phyloP scores from a whole-genome alignment of 1,140 invertebrate genomes.

The Lepidotrigona ventralis region DNA sequence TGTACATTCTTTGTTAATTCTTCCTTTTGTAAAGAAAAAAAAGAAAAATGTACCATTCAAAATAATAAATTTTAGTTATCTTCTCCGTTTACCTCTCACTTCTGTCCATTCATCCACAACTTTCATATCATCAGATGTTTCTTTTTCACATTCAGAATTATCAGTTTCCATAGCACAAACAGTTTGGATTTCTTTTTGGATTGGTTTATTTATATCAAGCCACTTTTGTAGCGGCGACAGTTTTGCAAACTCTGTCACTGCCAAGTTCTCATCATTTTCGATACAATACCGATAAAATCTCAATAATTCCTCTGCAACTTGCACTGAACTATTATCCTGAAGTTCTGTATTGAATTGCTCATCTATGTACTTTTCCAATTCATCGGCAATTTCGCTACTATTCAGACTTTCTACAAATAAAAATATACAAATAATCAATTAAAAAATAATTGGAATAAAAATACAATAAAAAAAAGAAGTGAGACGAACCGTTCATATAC shows the following conservation, averaged over 20 bases:
- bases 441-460: neutral
- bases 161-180: neutral
- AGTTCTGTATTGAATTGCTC: constrained; percentile 69
- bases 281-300: constrained; percentile 67
- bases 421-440: constrained; percentile 12
- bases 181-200: constrained; percentile 12
- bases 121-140: constrained; percentile 47
- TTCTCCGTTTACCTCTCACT: constrained; percentile 62
- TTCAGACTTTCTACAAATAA: constrained; percentile 63
- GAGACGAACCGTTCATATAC: constrained; percentile 67
- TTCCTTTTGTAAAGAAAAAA: constrained; percentile 48
- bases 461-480: constrained; percentile 1
- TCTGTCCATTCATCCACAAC: constrained; percentile 61
- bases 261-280: constrained; percentile 52
- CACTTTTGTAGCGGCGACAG: constrained; percentile 69
- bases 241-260: constrained; percentile 65
- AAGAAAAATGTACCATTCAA: constrained; percentile 38
- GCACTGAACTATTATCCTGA: constrained; percentile 67
- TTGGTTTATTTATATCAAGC: constrained; percentile 53
- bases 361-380: constrained; percentile 72
- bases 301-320: constrained; percentile 72
- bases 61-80: constrained; percentile 48
- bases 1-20: constrained; percentile 21
- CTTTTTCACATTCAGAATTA: constrained; percentile 43
- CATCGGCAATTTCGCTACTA: constrained; percentile 61